Percentiles rank a stretch among this genome's conserved stretches.
Conservation (phyloP, 2,797 vertebrate species). For the Sitta carolinensis region DNA sequence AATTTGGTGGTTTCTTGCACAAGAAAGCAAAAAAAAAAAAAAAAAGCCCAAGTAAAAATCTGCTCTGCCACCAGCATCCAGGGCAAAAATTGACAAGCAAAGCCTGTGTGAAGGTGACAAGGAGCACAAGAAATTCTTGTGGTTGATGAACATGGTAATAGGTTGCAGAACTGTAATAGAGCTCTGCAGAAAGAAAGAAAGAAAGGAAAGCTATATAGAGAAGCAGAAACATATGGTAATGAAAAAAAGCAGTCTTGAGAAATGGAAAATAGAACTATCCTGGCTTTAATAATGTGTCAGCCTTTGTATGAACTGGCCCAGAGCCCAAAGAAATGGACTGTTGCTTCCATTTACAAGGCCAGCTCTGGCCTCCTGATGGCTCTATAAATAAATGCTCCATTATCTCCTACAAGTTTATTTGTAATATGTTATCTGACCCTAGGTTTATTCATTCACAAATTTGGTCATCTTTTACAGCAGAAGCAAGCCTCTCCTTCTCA, state of each 20-base stretch:
- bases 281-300: conserved; percentile 16
- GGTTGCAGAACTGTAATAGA: background rate
- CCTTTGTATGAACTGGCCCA: conserved; percentile 39
- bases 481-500: background rate
- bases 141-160: background rate
- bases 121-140: background rate
- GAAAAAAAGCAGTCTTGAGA: background rate
- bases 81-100: background rate
- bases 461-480: background rate
- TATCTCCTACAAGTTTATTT: conserved; percentile 35
- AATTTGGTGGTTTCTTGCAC: background rate
- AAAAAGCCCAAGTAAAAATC: background rate
- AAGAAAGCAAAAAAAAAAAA: background rate
- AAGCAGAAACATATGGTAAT: background rate
- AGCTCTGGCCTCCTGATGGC: background rate
- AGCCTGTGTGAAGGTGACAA: background rate
- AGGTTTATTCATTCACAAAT: conserved; percentile 44
- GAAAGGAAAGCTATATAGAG: background rate
- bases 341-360: conserved; percentile 27
- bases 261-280: conserved; percentile 12
- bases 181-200: background rate
- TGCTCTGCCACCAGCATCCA: background rate
- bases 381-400: conserved; percentile 45
- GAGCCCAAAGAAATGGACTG: conserved; percentile 21
- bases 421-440: background rate